Evolutionary conservation across 2,888 invertebrate species (phyloP).

Genomic region (Eumacrocentrus americanus): DNA sequence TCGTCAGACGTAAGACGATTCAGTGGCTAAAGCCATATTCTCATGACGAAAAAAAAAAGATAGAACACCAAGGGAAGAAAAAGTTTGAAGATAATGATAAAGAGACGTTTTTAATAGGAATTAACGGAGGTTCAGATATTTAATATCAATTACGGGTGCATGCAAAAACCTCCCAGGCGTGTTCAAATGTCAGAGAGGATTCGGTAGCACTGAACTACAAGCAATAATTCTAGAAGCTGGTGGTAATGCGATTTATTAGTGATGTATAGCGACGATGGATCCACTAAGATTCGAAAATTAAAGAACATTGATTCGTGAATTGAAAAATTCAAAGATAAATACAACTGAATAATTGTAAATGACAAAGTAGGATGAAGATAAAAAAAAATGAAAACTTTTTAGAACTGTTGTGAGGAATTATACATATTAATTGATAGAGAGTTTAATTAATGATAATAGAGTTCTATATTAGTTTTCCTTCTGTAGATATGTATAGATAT

Average conservation of each 20-base stretch:
- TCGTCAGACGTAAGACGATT: slow-evolving; percentile 1
- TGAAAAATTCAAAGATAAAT: too few relatives aligned
- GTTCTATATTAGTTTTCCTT: slow-evolving; percentile 58
- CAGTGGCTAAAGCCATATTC: slow-evolving; percentile 38
- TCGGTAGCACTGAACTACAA: slow-evolving; percentile 56
- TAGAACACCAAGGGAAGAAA: too few relatives aligned
- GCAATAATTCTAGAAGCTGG: slow-evolving; percentile 52
- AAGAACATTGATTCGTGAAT: too few relatives aligned
- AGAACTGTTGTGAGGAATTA: slow-evolving; percentile 53
- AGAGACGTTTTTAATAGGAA: too few relatives aligned
- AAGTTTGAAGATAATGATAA: too few relatives aligned
- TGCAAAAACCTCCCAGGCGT: slow-evolving; percentile 15
- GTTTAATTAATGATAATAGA: slow-evolving; percentile 58
- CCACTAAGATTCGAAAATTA: too few relatives aligned
- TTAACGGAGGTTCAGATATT: slow-evolving; percentile 28
- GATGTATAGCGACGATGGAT: background rate
- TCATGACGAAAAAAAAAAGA: slow-evolving; percentile 15
- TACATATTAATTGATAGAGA: slow-evolving; percentile 59
- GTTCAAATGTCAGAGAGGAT: slow-evolving; percentile 55
- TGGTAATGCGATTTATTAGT: slow-evolving; percentile 5
- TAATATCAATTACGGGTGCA: slow-evolving; percentile 23
- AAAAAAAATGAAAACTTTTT: slow-evolving; percentile 48
- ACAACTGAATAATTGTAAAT: too few relatives aligned
- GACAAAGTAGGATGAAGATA: slow-evolving; percentile 15
- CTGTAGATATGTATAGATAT: slow-evolving; percentile 60